Base-by-base conservation (phyloP, 2,113 vertebrate species). In the Scophthalmus maximus region DNA sequence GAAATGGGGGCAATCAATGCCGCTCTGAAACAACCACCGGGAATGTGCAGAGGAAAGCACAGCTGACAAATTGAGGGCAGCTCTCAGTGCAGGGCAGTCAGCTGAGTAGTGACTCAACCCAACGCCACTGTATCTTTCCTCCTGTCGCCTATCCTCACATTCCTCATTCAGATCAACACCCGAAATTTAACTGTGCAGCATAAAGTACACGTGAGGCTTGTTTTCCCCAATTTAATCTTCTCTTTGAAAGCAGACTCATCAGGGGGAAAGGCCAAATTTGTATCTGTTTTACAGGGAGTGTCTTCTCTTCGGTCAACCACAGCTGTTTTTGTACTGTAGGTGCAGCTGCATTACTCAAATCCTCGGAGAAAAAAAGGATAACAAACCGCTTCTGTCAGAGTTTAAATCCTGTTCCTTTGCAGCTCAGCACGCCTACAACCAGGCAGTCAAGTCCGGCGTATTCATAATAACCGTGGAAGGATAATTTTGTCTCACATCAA, bases 1-100 rank as follows among this genome's bases (percentile, higher is more conserved):
- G 69, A 83, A 92, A 89, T 5, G 32, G 60, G 86, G 85, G 5
- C 88, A 56, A 91, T 92, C 89, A 78, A 91, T 92, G 83, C 29
- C 67, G 68, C 56, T 77, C 70, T 62, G 46, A 70, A 72, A 80
- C 79, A 71, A 59, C 23, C 27, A 49, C 32, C 66, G 59, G 42
- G 77, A 4, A 20, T 30, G 59, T 23, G 23, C 32, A 71, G 66
- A 36, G 63, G 32, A 67, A 66, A 47, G 49, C 73, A 63, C 52
- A 57, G 46, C 60, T 62, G 82, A 84, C 81, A 80, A 84, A 85
- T 66, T 68, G 69, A 82, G 88, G 85, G 49, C 89, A 87, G 79
- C 32, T 71, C 60, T 74, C 75, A 55, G 69, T 26, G 44, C 59
- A 46, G 71, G 50, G 51, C 63, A 67, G 65, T 50, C 71, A 50